These are phyloP conservation scores for Atherix ibis DNA, from an alignment of 2,888 invertebrate genomes.

Conservation along the genomic window DNA sequence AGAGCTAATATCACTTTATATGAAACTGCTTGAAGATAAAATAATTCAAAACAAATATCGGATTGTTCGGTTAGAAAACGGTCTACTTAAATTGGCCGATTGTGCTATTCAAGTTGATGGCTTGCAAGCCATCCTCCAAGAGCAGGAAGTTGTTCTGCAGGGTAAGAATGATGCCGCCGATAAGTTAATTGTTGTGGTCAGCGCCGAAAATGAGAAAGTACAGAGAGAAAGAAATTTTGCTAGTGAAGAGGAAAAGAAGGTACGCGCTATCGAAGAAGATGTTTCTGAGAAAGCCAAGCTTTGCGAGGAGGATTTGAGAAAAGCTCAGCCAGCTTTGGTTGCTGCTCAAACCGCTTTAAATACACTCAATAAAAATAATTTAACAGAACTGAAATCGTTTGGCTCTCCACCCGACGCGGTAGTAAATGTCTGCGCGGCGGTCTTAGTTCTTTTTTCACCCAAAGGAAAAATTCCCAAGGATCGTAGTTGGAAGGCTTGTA, in stretches of 20 bases:
- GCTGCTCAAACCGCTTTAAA: slow-evolving; percentile 85
- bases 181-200: slow-evolving; percentile 69
- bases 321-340: slow-evolving; percentile 78
- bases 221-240: slow-evolving; percentile 69
- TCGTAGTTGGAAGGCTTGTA: slow-evolving; percentile 81
- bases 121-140: slow-evolving; percentile 51
- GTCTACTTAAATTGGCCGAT: slow-evolving; percentile 70
- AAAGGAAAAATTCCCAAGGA: slow-evolving; percentile 82
- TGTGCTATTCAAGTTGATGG: slow-evolving; percentile 77
- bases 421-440: slow-evolving; percentile 71
- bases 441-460: slow-evolving; percentile 67
- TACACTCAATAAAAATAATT: slow-evolving; percentile 81
- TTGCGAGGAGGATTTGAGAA: slow-evolving; percentile 76
- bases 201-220: slow-evolving; percentile 81
- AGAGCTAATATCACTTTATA: slow-evolving; percentile 75
- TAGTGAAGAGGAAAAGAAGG: slow-evolving; percentile 77
- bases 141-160: slow-evolving; percentile 68
- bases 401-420: slow-evolving; percentile 83
- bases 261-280: slow-evolving; percentile 75
- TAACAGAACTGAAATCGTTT: slow-evolving; percentile 89
- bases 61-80: slow-evolving; percentile 69
- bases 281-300: slow-evolving; percentile 70
- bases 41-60: slow-evolving; percentile 53
- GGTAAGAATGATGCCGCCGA: slow-evolving; percentile 84
- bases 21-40: slow-evolving; percentile 53